Percentiles rank a stretch among this genome's conserved stretches.
phyloP scores from a whole-genome alignment of 2,797 vertebrate species.

The Champsocephalus gunnari region DNA sequence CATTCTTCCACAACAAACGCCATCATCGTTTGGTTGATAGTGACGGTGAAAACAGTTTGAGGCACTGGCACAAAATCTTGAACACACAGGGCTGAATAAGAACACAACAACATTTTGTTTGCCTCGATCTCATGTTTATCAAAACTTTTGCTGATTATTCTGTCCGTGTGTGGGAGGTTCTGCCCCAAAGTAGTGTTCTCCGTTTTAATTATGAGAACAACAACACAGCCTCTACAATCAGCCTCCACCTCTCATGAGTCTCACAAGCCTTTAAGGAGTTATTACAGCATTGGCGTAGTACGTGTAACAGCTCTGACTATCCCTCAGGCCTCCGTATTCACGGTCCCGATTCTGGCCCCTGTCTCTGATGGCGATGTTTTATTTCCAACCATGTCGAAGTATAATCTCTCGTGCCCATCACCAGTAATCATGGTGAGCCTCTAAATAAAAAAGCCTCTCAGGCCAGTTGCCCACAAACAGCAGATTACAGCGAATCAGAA shows the following conservation, averaged over 20 bases:
- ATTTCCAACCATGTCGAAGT: conserved; percentile 60
- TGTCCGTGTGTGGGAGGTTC: conserved; percentile 1
- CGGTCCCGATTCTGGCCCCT: not conserved
- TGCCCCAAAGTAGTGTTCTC: conserved; percentile 14
- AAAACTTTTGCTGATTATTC: conserved; percentile 25
- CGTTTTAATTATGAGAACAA: conserved; percentile 35
- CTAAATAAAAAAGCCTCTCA: conserved; percentile 60
- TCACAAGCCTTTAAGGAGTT: conserved; percentile 18
- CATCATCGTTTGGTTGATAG: conserved; percentile 47
- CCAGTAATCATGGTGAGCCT: conserved; percentile 63
- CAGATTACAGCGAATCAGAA: conserved; percentile 69
- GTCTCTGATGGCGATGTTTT: conserved; percentile 44
- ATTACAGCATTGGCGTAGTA: conserved; percentile 25
- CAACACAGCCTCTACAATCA: conserved; percentile 11
- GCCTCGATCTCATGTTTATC: conserved; percentile 10
- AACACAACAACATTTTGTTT: conserved; percentile 22
- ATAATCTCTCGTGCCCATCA: conserved; percentile 68
- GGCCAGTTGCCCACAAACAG: conserved; percentile 57
- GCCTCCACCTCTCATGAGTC: conserved; percentile 11
- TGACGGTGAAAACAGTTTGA: conserved; percentile 33
- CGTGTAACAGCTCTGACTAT: conserved; percentile 12
- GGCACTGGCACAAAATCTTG: conserved; percentile 18
- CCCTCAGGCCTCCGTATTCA: conserved; percentile 22
- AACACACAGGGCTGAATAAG: conserved; percentile 28
- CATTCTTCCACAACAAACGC: conserved; percentile 57